phyloP scores from a whole-genome alignment of 2,113 vertebrate species.

The Vulpes lagopus region DNA sequence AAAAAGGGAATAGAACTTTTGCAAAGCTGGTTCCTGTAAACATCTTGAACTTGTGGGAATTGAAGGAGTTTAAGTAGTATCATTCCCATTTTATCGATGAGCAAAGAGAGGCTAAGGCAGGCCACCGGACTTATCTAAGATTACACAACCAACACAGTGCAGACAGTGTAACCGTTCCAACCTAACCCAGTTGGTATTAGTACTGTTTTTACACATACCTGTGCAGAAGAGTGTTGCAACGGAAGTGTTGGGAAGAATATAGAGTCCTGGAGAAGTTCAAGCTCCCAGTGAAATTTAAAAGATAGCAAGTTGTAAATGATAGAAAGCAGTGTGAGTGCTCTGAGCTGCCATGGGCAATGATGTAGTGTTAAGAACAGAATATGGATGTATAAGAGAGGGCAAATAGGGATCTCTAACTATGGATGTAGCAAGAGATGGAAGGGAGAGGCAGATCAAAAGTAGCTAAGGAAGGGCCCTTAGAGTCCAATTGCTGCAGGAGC shows the following conservation, averaged over 20 bases:
- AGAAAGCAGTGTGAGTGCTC: neutral
- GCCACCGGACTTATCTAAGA: neutral
- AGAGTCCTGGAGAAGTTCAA: neutral
- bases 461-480: neutral
- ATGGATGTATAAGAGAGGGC: neutral
- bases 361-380: neutral
- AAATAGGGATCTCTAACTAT: neutral
- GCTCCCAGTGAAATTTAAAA: constrained; percentile 10
- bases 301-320: neutral
- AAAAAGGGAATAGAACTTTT: constrained; percentile 23
- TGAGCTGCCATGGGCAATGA: neutral
- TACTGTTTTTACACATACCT: neutral
- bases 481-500: neutral
- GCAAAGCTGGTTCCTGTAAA: neutral
- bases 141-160: neutral
- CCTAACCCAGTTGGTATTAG: neutral
- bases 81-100: neutral
- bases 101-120: neutral
- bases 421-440: neutral
- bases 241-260: neutral
- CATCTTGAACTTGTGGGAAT: neutral
- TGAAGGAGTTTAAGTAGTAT: constrained; percentile 29
- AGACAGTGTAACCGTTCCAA: neutral
- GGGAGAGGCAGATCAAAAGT: neutral
- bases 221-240: neutral